Evolutionary conservation across 1,140 invertebrate species (phyloP).

Genomic region (Stratiolaelaps scimitus): DNA sequence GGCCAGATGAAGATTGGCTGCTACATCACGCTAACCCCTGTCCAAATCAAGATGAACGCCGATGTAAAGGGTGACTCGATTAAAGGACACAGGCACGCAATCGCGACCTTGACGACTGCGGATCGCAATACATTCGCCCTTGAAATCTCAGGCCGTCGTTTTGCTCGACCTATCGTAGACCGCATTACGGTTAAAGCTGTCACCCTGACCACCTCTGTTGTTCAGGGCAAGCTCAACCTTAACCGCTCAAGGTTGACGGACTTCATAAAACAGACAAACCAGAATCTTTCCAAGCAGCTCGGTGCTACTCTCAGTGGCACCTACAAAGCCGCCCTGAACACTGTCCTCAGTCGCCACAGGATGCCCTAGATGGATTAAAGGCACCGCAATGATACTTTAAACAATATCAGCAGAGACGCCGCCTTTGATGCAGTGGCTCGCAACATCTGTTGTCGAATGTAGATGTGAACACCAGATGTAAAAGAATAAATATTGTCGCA

Average conservation of each 20-base stretch:
- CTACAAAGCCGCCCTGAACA: too few species aligned
- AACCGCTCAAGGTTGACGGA: neutral
- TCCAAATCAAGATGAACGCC: neutral
- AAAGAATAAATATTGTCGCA: too few species aligned
- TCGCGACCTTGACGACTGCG: neutral
- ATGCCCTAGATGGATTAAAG: too few species aligned
- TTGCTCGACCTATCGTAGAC: neutral
- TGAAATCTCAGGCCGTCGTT: neutral
- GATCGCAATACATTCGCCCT: neutral
- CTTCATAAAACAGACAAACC: neutral
- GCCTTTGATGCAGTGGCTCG: too few species aligned
- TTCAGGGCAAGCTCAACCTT: neutral
- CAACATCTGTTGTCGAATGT: too few species aligned
- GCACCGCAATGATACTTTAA: too few species aligned
- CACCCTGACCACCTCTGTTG: neutral
- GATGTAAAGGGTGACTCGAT: neutral
- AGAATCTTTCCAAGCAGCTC: neutral
- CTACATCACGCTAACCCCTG: neutral
- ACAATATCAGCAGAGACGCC: too few species aligned
- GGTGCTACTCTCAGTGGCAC: too few species aligned
- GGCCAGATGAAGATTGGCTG: conserved; percentile 11
- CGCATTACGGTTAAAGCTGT: neutral
- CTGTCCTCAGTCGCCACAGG: too few species aligned
- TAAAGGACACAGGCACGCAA: neutral
- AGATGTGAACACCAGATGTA: too few species aligned